Evolutionary conservation across 2,113 vertebrate genomes (phyloP), one percentile per base, ranked within the genome.

Genomic region (Aythya baeri): DNA sequence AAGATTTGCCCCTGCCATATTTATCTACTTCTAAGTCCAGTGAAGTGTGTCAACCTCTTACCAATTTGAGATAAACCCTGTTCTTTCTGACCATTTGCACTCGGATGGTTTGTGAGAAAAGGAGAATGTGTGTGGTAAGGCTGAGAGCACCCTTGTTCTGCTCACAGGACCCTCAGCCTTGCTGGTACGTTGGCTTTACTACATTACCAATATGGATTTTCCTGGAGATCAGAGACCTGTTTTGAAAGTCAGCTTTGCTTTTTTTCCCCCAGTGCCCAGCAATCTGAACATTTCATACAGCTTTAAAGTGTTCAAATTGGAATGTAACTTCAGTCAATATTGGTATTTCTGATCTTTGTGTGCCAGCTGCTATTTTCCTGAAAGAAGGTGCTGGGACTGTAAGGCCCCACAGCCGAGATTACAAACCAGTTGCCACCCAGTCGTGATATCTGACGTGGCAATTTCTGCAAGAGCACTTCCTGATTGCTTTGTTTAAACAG

Each of bases 1-100:
- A 81, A 91, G 80, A 70, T 94, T 95, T 95, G 49, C 63, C 43
- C 84, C 63, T 88, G 3, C 79, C 43, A 9, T 92, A 46, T 70
- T 94, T 4, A 13, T 71, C 34, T 73, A 29, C 81, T 83, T 89
- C 58, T 67, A 34, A 52, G 27, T 90, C 20, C 59, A 83, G 41
- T 67, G 77, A 86, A 93, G 91, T 74, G 65, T 81, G 71, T 95
- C 86, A 49, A 1, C 27, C 66, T 82, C 49, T 62, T 93, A 83
- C 82, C 44, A 74, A 58, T 59, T 71, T 0, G 12, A 81, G 80
- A 70, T 83, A 46, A 83, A n/a, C 67, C 34, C 22, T 44, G 9
- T 59, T 94, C 50, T 21, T 68, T 20, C 63, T 90, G 79, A 46
- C 55, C 32, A 4, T 75, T 77, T 70, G 70, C 38, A 18, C 22